Evolutionary conservation across 37 sponge, comb jelly and placozoan species (phyloP).

Genomic region (Petrosia ficiformis): DNA sequence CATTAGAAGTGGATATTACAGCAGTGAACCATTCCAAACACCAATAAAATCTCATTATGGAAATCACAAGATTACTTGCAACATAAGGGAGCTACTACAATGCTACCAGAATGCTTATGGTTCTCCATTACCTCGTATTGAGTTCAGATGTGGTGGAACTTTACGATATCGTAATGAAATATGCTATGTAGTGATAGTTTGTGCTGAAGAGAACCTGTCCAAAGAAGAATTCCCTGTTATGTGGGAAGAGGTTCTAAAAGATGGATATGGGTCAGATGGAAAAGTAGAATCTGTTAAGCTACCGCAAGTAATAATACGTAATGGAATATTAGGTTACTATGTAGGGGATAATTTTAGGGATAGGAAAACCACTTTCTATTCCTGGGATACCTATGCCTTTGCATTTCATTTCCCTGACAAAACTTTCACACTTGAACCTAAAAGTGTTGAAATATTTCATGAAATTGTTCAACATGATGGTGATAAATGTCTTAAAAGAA

Average conservation of each 20-base stretch:
- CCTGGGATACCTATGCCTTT: not conserved
- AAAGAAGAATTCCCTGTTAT: not conserved
- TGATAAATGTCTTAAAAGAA: too few relatives aligned
- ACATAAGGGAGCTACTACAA: not conserved
- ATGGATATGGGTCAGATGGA: too few relatives aligned
- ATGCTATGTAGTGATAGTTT: conserved; percentile 5
- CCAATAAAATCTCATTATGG: not conserved
- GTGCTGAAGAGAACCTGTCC: not conserved
- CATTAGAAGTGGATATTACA: too few relatives aligned
- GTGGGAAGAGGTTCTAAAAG: too few relatives aligned
- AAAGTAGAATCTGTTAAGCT: not conserved
- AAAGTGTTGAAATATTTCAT: too few relatives aligned
- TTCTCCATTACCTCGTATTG: not conserved
- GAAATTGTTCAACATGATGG: too few relatives aligned
- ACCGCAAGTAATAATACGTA: not conserved
- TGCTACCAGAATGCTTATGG: not conserved
- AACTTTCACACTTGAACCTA: too few relatives aligned
- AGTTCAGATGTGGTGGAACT: not conserved
- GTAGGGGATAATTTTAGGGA: too few relatives aligned
- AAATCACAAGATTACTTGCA: not conserved
- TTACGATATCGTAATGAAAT: not conserved
- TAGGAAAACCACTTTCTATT: too few relatives aligned
- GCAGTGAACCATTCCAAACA: not conserved
- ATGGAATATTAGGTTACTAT: not conserved
- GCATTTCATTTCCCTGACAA: not conserved